These are phyloP conservation scores for Sitobion miscanthi DNA, from an alignment of 1,140 invertebrate species.

Conservation along the genomic window DNA sequence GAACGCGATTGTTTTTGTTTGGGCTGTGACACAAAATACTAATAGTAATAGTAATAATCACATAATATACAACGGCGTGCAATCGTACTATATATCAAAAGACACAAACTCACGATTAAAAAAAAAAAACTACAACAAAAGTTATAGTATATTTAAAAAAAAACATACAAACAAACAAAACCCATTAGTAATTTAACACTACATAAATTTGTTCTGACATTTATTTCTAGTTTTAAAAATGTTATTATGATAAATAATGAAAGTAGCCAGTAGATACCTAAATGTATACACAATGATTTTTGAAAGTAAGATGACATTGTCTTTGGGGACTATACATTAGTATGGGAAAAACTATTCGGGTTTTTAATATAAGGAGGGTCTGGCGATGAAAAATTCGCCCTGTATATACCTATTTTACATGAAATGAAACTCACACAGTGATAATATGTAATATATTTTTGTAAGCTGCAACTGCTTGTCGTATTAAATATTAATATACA, in stretches of 20 bases:
- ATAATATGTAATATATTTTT: neutral
- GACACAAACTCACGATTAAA: neutral
- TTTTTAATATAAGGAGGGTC: neutral
- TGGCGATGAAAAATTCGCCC: neutral
- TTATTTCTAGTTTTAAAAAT: slow-evolving; percentile 23
- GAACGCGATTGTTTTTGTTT: slow-evolving; percentile 11
- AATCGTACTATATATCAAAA: neutral
- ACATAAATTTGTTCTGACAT: neutral
- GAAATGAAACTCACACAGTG: neutral
- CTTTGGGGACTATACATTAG: no score
- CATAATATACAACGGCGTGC: neutral
- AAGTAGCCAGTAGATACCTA: neutral
- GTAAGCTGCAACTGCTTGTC: neutral
- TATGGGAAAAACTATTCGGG: neutral
- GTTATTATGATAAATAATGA: neutral
- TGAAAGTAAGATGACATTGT: neutral
- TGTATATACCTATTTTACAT: neutral
- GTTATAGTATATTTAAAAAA: neutral
- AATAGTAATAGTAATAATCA: neutral
- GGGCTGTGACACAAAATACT: neutral
- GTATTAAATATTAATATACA: neutral
- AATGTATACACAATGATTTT: neutral
- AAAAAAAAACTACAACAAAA: neutral
- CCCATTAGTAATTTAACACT: slow-evolving; percentile 18
- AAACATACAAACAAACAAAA: slow-evolving; percentile 7